Base-by-base conservation (phyloP, 1,140 invertebrate species). In the Ostrea edulis region DNA sequence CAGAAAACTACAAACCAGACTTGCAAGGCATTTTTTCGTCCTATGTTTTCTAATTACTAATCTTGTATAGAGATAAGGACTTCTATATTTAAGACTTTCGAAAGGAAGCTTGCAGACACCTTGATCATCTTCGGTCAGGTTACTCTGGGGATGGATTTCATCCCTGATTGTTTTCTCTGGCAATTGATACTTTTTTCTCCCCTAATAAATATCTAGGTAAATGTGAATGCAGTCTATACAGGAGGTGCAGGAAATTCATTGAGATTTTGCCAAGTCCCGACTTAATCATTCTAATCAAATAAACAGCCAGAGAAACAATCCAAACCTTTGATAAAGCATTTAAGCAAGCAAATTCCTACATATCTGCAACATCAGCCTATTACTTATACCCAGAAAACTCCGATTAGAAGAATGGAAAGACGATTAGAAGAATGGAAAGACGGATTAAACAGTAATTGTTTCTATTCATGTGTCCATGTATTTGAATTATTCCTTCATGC, bases 201-300 rank as follows among this genome's bases (percentile, higher is more conserved):
- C 68, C 68, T 29, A 77, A 77, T 35, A 25, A 77, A 77, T 77
- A 29, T n/a, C n/a, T 77, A 14, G 22, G 68, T 77, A 25, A 77
- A 12, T 77, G 68, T 77, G 11, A 77, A 77, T 29, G 68, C 68
- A 77, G 68, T 44, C 35, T 44, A n/a, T n/a, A 14, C 25, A 35
- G 22, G 29, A 29, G 68, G 25, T 35, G 68, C 17, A 20, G 68
- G 29, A 29, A 35, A 77, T 77, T 77, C 68, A 77, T 35, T 77
- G 68, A 77, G 68, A 77, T 77, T 77, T 77, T 77, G 68, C 68
- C 68, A 77, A 77, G 68, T 35, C 68, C n/a, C 14, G 35, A 77
- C 68, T 77, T 77, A 77, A 77, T 77, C 68, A 77, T 14, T 77
- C 68, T 77, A 77, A 77, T 77, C 68, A 77, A 77, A 77, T 77